Percentiles rank a stretch among this genome's conserved stretches.
Conservation (phyloP, 2,888 invertebrate genomes). For the Leucophenga maculata region DNA sequence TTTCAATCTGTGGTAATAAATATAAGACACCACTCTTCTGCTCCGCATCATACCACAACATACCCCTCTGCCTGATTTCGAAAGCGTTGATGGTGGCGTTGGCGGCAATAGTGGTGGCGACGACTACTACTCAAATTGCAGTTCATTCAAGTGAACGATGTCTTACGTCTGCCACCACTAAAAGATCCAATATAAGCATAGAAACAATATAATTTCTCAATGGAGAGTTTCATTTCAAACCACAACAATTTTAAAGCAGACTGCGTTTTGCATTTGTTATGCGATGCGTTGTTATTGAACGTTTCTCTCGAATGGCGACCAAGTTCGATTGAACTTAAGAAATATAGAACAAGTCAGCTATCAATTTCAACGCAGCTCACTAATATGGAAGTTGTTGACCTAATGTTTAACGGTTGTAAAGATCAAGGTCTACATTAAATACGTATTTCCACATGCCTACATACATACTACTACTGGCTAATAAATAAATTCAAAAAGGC, state of each 20-base stretch:
- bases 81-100: no score
- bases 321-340: constrained; percentile 35
- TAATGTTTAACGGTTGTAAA: constrained; percentile 43
- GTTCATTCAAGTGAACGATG: no score
- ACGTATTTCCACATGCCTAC: constrained; percentile 9
- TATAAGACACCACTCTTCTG: background rate
- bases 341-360: constrained; percentile 46
- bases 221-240: constrained; percentile 30
- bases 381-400: constrained; percentile 50
- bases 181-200: no score
- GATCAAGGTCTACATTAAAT: constrained; percentile 41
- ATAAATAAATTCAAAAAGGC: background rate
- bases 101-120: no score
- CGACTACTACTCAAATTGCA: no score
- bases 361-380: constrained; percentile 15
- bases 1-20: background rate
- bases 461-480: no score
- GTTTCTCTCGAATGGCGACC: constrained; percentile 7
- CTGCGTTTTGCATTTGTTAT: no score
- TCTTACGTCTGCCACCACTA: no score
- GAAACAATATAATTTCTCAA: constrained; percentile 41
- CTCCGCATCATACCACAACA: no score
- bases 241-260: background rate
- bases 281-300: background rate
- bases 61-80: no score